Base-by-base conservation (phyloP, 2,113 vertebrate species). In the Xiphorhynchus elegans region DNA sequence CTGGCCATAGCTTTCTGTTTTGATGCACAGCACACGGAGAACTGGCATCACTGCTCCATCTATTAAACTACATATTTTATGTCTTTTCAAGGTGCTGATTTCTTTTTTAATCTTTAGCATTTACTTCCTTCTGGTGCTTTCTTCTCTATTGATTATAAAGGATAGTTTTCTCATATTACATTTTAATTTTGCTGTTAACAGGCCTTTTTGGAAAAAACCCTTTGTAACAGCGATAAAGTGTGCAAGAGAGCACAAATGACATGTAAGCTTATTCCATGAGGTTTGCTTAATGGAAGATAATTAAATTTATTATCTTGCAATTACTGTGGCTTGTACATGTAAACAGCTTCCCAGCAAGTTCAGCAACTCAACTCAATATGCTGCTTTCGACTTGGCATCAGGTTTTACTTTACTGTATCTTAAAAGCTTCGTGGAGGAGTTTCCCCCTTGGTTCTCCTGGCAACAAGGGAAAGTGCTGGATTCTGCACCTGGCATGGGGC, bases 211-310 rank as follows among this genome's bases (percentile, higher is more conserved):
- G 40, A 76, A 91, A 74, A 94, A 84, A 26, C 13, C 60, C 89
- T 64, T 84, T 92, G 47, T 68, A 95, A 68, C 21, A 47, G 39
- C 37, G 53, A 69, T 35, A 58, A 84, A 60, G 31, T 19, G 31
- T 66, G 23, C 23, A 83, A 83, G 88, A 60, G 40, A 66, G 70
- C 67, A 81, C 70, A 90, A 86, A 90, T 66, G 7, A 72, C 13
- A 39, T 56, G 68, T 50, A 75, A 87, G 68, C 47, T 95, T 84
- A 56, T 92, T 88, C 55, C 72, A n/a, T 39, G 66, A 75, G 12
- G 46, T 66, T 87, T 91, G 52, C 31, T 82, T 89, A 91, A 91
- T 26, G 91, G 91, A 79, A 91, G 84, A 87, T 79, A 91, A 95
- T 89, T 64, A 58, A 77, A 87, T 89, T 35, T 84, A 92, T 92